Evolutionary conservation across 2,113 vertebrate species (phyloP).

Genomic region (Procavia capensis): DNA sequence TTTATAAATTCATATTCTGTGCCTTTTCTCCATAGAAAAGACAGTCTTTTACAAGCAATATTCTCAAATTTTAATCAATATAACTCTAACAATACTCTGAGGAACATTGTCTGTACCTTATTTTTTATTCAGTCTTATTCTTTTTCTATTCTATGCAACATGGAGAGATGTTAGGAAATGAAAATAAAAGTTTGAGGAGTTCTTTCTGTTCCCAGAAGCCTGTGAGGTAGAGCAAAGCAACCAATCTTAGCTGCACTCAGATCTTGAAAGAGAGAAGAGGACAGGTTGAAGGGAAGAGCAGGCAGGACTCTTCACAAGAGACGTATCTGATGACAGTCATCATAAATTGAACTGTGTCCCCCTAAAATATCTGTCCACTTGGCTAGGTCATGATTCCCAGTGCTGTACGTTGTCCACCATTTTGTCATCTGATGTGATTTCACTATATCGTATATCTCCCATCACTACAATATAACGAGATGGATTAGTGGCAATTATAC

Average conservation of each 20-base stretch:
- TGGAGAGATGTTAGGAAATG: neutral
- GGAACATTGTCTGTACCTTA: neutral
- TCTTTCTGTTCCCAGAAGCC: neutral
- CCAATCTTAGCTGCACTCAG: neutral
- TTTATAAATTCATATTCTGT: constrained; percentile 74
- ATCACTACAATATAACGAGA: no score
- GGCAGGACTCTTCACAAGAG: neutral
- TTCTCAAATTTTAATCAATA: constrained; percentile 71
- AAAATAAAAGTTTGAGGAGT: neutral
- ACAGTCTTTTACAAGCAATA: constrained; percentile 67
- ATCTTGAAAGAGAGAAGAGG: neutral
- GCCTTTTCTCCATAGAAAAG: constrained; percentile 52
- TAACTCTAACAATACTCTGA: constrained; percentile 60
- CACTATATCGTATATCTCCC: no score
- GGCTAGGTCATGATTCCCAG: no score
- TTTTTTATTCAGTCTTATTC: constrained; percentile 34
- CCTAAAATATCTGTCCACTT: no score
- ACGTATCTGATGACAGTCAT: neutral
- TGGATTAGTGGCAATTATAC: no score
- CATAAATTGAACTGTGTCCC: no score
- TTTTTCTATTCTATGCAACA: neutral
- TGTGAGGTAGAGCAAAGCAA: neutral
- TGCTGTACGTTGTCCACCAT: no score
- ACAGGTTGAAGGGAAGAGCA: neutral
- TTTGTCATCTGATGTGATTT: no score